Evolutionary conservation across 2,797 vertebrate species (phyloP).

Genomic region (Ptychobarbus kaznakovi): DNA sequence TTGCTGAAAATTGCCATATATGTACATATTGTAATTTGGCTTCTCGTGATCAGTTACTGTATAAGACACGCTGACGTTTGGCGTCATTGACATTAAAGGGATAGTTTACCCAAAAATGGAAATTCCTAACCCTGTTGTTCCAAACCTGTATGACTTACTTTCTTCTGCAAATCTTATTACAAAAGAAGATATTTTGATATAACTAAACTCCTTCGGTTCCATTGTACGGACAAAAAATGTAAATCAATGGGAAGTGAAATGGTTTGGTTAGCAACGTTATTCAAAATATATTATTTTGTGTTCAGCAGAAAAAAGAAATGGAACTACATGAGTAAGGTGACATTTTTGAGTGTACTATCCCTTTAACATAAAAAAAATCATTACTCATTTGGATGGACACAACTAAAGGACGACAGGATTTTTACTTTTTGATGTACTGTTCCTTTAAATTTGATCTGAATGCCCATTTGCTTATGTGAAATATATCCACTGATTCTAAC

Average conservation of each 20-base stretch:
- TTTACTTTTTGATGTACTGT: not conserved
- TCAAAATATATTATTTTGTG: not conserved
- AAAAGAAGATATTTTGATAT: not conserved
- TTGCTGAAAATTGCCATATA: not conserved
- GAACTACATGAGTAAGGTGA: not conserved
- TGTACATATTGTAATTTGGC: not conserved
- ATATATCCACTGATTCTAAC: not conserved
- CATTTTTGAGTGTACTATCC: not conserved
- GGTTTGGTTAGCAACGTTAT: not conserved
- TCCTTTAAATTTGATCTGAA: slow-evolving; percentile 7
- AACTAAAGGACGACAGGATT: not conserved
- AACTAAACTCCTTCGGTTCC: not conserved
- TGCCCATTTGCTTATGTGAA: slow-evolving; percentile 7
- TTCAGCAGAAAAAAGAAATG: not conserved
- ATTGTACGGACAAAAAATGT: not conserved
- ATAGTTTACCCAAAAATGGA: not conserved
- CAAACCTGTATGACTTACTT: not conserved
- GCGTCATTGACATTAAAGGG: not conserved
- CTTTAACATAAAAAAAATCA: not conserved
- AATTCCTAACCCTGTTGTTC: not conserved
- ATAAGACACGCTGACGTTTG: not conserved
- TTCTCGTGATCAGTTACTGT: not conserved
- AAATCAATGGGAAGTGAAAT: not conserved
- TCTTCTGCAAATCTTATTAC: not conserved
- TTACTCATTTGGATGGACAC: not conserved